Percentiles rank a stretch among this genome's conserved stretches.
These are phyloP conservation scores for Rhinella marina DNA, from an alignment of 2,797 vertebrate genomes.

Conservation along the genomic window DNA sequence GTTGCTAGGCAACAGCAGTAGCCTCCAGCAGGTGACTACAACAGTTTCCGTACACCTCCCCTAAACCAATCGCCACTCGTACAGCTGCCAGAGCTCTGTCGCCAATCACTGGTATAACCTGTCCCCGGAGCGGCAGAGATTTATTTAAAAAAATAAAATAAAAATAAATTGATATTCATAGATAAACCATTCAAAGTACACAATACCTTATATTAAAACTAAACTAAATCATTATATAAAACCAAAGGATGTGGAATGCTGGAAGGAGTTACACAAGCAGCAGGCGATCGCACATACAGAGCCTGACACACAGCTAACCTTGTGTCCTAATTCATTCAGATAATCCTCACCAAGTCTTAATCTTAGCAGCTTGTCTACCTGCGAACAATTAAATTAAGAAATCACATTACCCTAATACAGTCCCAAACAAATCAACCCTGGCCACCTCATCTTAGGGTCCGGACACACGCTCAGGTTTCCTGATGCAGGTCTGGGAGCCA, in stretches of 20 bases:
- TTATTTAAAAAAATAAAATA: no score
- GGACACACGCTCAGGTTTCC: no score
- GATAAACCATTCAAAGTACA: no score
- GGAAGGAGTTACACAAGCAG: no score
- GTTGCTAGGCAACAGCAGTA: no score
- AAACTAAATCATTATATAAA: no score
- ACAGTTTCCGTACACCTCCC: not conserved
- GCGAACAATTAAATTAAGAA: conserved; percentile 62
- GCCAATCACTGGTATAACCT: no score
- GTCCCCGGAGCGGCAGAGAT: no score
- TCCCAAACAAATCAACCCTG: conserved; percentile 30
- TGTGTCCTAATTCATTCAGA: conserved; percentile 71
- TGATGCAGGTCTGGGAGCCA: no score
- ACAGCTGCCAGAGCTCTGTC: not conserved
- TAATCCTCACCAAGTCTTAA: conserved; percentile 75
- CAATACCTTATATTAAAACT: no score
- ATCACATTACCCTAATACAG: conserved; percentile 57
- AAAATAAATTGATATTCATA: no score
- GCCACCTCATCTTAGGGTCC: not conserved
- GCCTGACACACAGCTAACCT: conserved; percentile 58
- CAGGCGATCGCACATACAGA: not conserved
- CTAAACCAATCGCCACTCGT: not conserved
- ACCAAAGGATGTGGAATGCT: no score
- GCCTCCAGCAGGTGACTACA: not conserved
- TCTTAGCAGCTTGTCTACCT: conserved; percentile 68